A percentile compares a stretch with the other conserved stretches of the same genome.
Evolutionary conservation across 2,888 invertebrate genomes (phyloP).

Genomic region (Eilema caniola): DNA sequence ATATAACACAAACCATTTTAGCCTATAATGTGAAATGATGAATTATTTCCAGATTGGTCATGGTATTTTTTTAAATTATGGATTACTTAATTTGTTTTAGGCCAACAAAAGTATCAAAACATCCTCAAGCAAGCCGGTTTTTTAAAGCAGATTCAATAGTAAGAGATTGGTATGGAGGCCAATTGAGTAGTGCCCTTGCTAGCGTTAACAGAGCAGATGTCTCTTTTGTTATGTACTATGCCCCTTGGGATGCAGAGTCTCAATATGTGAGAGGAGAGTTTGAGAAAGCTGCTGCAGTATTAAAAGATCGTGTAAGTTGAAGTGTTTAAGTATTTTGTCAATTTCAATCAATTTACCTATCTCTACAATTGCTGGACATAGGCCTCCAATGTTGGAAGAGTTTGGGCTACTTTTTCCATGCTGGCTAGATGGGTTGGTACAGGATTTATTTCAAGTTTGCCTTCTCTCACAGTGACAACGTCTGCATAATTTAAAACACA

Average conservation of each 20-base stretch:
- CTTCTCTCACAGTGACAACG: too few relatives aligned
- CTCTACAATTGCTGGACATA: too few relatives aligned
- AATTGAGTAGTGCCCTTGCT: slow-evolving; percentile 89
- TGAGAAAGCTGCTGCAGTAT: slow-evolving; percentile 90
- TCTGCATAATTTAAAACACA: too few relatives aligned
- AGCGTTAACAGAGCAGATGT: slow-evolving; percentile 90
- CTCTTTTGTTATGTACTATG: slow-evolving; percentile 97
- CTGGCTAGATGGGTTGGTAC: too few relatives aligned
- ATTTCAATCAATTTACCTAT: too few relatives aligned
- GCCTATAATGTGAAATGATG: not conserved
- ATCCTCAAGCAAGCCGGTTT: slow-evolving; percentile 89
- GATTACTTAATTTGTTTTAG: slow-evolving; percentile 49
- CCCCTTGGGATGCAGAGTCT: slow-evolving; percentile 97
- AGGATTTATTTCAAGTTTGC: too few relatives aligned
- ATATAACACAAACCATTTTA: not conserved
- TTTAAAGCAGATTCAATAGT: slow-evolving; percentile 90
- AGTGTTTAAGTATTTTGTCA: not conserved
- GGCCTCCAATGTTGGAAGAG: too few relatives aligned
- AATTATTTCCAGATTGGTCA: not conserved
- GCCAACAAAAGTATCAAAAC: slow-evolving; percentile 75
- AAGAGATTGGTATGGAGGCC: slow-evolving; percentile 92
- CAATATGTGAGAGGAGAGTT: slow-evolving; percentile 91
- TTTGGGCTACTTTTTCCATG: too few relatives aligned
- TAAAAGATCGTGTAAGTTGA: slow-evolving; percentile 89
- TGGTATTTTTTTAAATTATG: not conserved